Evolutionary conservation across 2,888 invertebrate species (phyloP).

Genomic region (Nomada fabriciana): DNA sequence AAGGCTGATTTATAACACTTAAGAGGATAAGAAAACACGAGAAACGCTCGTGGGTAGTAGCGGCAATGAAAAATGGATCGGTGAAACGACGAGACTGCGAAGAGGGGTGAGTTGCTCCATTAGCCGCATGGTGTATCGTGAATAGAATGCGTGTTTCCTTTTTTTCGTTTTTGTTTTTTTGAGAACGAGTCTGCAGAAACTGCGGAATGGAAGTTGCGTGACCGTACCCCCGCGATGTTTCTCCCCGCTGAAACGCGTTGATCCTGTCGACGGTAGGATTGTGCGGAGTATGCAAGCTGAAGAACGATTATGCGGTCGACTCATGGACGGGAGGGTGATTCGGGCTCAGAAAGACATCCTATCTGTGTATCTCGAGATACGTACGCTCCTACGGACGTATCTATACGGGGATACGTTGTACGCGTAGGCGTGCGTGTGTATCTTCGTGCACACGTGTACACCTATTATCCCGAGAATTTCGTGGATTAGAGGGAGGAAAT

Average conservation of each 20-base stretch:
- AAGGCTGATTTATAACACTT: constrained; percentile 52
- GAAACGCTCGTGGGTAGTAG: constrained; percentile 5
- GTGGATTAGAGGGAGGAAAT: constrained; percentile 75
- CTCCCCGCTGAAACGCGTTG: constrained; percentile 9
- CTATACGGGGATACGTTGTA: not conserved
- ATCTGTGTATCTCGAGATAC: constrained; percentile 23
- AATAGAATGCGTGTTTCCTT: constrained; percentile 56
- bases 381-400: constrained; percentile 6
- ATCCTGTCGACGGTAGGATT: constrained; percentile 65
- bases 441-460: constrained; percentile 13
- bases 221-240: constrained; percentile 24
- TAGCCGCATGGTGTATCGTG: constrained; percentile 49
- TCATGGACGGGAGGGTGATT: constrained; percentile 50
- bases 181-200: constrained; percentile 35
- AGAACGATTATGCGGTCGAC: constrained; percentile 68
- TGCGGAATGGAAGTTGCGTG: constrained; percentile 33
- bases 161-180: not conserved
- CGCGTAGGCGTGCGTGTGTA: not conserved
- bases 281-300: constrained; percentile 70
- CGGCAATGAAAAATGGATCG: constrained; percentile 48
- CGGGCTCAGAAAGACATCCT: constrained; percentile 48
- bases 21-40: constrained; percentile 54
- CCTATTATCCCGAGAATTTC: constrained; percentile 69
- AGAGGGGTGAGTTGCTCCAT: constrained; percentile 47
- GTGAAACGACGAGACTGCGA: constrained; percentile 25